Evolutionary conservation across 2,888 invertebrate genomes (phyloP).

Genomic region (Tuta absoluta): DNA sequence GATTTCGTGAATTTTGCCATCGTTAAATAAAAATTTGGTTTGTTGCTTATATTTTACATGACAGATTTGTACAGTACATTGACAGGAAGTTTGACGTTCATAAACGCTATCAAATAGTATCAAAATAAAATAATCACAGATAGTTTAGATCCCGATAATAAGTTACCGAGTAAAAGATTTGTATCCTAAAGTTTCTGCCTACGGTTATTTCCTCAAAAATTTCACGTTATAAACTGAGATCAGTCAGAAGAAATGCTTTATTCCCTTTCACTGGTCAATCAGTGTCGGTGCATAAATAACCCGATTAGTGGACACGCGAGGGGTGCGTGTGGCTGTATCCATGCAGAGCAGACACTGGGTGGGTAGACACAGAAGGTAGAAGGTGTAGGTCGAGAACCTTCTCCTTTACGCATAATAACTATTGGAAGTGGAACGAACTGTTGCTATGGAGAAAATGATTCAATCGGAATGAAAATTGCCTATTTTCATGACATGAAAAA

Average conservation of each 20-base stretch:
- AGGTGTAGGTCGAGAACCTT: constrained; percentile 56
- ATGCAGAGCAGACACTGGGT: constrained; percentile 35
- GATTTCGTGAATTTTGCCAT: constrained; percentile 62
- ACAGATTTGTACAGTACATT: no score
- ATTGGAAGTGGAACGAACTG: neutral
- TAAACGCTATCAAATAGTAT: no score
- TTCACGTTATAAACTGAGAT: neutral
- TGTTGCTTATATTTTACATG: neutral
- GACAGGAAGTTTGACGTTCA: no score
- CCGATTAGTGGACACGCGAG: constrained; percentile 53
- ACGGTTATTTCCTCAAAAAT: neutral
- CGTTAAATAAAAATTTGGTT: neutral
- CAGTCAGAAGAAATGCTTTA: constrained; percentile 40
- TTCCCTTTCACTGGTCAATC: constrained; percentile 38
- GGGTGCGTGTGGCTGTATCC: constrained; percentile 55
- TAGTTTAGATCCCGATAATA: no score
- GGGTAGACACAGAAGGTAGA: neutral
- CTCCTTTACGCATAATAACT: constrained; percentile 34
- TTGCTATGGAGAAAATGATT: neutral
- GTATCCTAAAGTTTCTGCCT: neutral
- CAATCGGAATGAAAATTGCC: no score
- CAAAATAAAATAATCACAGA: no score
- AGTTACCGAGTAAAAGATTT: neutral
- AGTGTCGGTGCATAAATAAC: constrained; percentile 45
- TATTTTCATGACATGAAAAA: no score